A percentile compares a stretch with the other conserved stretches of the same genome.
Evolutionary conservation across 2,888 invertebrate genomes (phyloP).

Genomic region (Pristionchus japonicus): DNA sequence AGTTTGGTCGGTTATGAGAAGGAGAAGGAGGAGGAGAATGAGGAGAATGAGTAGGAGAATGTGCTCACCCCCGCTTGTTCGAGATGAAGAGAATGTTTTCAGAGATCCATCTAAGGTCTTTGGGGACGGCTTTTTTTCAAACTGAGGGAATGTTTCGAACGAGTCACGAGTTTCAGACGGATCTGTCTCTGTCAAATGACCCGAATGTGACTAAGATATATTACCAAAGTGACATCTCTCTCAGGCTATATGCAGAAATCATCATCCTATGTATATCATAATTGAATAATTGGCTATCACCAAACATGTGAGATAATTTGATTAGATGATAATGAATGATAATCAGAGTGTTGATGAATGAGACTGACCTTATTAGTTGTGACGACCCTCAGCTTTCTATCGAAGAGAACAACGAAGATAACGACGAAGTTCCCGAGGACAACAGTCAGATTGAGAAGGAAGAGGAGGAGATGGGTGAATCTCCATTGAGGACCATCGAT

Average conservation of each 20-base stretch:
- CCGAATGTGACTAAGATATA: neutral
- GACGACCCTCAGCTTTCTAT: constrained; percentile 60
- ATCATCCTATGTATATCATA: too few relatives aligned
- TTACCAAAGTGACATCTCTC: neutral
- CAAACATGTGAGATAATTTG: too few relatives aligned
- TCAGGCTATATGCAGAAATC: too few relatives aligned
- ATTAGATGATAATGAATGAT: too few relatives aligned
- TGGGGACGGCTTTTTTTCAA: constrained; percentile 9
- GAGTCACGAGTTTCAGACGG: neutral
- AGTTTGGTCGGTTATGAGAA: constrained; percentile 25
- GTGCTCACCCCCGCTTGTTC: too few relatives aligned
- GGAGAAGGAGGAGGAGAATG: neutral
- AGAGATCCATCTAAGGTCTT: neutral
- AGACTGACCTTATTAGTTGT: constrained; percentile 62
- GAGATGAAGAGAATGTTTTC: neutral
- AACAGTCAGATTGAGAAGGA: constrained; percentile 44
- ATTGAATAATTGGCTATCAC: too few relatives aligned
- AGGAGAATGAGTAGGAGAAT: too few relatives aligned
- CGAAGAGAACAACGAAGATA: constrained; percentile 54
- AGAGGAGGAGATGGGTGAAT: constrained; percentile 1
- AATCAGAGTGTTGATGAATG: too few relatives aligned
- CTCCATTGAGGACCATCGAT: constrained; percentile 26
- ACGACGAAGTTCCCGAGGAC: constrained; percentile 47
- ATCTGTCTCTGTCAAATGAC: neutral
- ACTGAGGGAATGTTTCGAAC: neutral